Base-by-base conservation (phyloP, 2,113 vertebrate species). In the Chunga burmeisteri region DNA sequence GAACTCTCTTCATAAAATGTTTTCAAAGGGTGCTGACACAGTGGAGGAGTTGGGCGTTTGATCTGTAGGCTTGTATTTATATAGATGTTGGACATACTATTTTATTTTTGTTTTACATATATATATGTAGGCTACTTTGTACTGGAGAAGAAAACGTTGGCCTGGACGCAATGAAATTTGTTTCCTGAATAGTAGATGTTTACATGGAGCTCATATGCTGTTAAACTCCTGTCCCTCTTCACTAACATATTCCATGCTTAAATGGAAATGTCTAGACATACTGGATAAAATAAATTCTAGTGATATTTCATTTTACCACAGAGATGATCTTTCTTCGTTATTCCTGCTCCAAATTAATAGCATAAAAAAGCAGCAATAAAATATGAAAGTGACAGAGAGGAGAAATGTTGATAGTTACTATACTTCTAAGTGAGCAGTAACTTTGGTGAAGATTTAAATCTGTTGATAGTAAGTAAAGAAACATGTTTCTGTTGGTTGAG, bases 61-160 rank as follows among this genome's bases (percentile, higher is more conserved):
- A 94, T 95, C 70, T 86, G n/a, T 95, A 81, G 55, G 21, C 81
- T 96, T 96, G 47, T 96, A 62, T 94, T 93, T 96, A 26, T 88
- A 44, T 77, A 91, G 72, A 79, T 85, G 49, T 96, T 90, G 86
- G 80, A 85, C 77, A 46, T 73, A 42, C 40, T 71, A 52, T 94
- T 96, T 95, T 95, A 82, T 95, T 95, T 91, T 97, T 95, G 30
- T 40, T 87, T 87, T 66, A 77, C 77, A 30, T 66, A 88, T 46
- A 86, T 36, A 52, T 40, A 34, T 72, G 52, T 73, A 59, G 83
- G 63, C 50, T 96, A 11, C 81, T 96, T 96, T 97, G 79, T 97
- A 32, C 81, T 61, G 19, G 66, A 95, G 46, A 94, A 82, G 81
- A 68, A 94, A 96, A 84, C 5, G 9, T 89, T 82, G 83, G 73